phyloP scores from a whole-genome alignment of 2,797 vertebrate genomes.

The Sebastiscus tertius region DNA sequence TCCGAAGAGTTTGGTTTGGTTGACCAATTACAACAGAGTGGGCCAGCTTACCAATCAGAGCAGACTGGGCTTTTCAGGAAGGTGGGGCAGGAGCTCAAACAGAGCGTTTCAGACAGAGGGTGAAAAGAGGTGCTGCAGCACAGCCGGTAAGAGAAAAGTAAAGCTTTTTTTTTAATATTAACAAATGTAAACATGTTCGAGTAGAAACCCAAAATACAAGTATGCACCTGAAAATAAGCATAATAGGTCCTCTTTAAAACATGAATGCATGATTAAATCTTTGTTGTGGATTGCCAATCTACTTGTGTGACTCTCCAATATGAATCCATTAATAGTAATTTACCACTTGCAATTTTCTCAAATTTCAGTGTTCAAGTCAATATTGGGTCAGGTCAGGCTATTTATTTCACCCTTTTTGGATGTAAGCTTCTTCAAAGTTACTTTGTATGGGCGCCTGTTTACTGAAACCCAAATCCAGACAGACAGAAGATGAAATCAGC shows the following conservation, averaged over 20 bases:
- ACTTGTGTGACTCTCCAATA: not conserved
- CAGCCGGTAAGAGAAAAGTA: too few relatives aligned
- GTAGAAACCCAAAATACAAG: too few relatives aligned
- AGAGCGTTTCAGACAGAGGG: too few relatives aligned
- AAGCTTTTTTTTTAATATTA: too few relatives aligned
- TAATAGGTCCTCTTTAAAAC: not conserved
- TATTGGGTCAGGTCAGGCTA: not conserved
- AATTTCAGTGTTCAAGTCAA: not conserved
- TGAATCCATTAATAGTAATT: not conserved
- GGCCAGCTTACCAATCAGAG: too few relatives aligned
- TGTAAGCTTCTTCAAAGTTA: not conserved
- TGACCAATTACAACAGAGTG: too few relatives aligned
- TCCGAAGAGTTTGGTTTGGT: too few relatives aligned
- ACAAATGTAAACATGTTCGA: too few relatives aligned
- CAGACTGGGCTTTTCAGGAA: too few relatives aligned
- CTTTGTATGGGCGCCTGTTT: constrained; percentile 24
- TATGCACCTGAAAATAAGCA: too few relatives aligned
- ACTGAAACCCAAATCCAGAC: constrained; percentile 24
- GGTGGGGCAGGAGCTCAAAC: too few relatives aligned
- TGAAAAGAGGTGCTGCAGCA: too few relatives aligned
- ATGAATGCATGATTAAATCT: not conserved
- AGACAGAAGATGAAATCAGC: constrained; percentile 39
- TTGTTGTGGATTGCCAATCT: not conserved
- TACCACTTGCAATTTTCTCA: not conserved
- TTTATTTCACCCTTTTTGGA: not conserved